Base-by-base conservation (phyloP, 1,140 invertebrate species). In the Eciton burchellii region DNA sequence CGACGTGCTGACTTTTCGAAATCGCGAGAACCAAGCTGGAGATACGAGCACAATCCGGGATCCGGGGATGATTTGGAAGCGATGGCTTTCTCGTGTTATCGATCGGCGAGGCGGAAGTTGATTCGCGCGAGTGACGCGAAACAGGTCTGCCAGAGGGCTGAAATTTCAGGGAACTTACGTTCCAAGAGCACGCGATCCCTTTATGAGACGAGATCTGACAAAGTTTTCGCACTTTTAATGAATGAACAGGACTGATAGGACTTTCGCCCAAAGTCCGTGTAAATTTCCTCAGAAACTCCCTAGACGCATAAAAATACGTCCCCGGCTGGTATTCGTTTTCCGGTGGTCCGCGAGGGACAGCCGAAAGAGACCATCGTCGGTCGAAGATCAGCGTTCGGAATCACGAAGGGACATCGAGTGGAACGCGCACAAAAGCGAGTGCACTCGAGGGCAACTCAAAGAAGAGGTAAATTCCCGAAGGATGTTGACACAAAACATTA, bases 401-500 rank as follows among this genome's bases (percentile, higher is more conserved):
- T 16, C 11, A 54, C 45, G 14, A 56, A 29, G 19, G 74, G 41
- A 29, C 19, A 52, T n/a, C 29, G 60, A 11, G 49, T 47, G 43
- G 19, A 45, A 57, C 16, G 49, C n/a, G 63, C 56, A 79, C 56
- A 79, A 70, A 68, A 71, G 79, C 81, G 85, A 54, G 56, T 6
- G 35, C 79, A 77, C 68, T 83, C 52, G 85, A 79, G 83, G n/a
- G 49, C 29, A 45, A 47, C 49, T 56, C 72, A 60, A 54, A 82
- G n/a, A 9, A 66, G 47, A 12, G 26, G 41, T 1, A 56, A 21
- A 74, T 57, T 43, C 49, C 43, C 70, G 35, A 84, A 83, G 76
- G 74, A 86, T 90, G 88, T 90, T 90, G 89, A 87, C 89, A 79
- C 26, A 90, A 90, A 88, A 83, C 81, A 89, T 90, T 88, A 90